These are phyloP conservation scores for Pyrrhopygopsis socrates DNA, from an alignment of 2,888 invertebrate genomes.

Conservation along the genomic window DNA sequence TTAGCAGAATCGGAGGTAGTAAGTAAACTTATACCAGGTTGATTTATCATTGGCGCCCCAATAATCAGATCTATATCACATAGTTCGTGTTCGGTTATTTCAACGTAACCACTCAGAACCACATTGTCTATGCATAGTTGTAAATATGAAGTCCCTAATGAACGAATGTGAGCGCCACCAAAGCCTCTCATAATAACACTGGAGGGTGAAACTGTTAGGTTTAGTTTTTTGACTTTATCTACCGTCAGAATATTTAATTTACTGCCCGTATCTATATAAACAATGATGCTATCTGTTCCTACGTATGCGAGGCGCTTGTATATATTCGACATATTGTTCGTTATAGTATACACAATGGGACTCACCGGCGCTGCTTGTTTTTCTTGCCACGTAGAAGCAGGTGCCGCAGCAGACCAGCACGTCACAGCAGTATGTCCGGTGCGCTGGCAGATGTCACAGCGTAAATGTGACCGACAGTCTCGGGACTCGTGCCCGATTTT, in stretches of 20 bases:
- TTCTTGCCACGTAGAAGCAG: background rate
- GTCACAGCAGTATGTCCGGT: constrained; percentile 56
- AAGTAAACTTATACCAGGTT: no score
- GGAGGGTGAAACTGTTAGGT: no score
- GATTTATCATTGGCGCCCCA: no score
- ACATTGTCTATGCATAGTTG: no score
- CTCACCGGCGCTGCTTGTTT: constrained; percentile 44
- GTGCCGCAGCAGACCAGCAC: constrained; percentile 62
- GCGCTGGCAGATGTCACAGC: constrained; percentile 69
- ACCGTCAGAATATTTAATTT: constrained; percentile 48
- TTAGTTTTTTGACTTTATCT: background rate
- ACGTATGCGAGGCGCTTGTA: background rate
- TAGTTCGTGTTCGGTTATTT: no score
- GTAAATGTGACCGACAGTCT: constrained; percentile 49
- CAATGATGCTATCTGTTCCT: background rate
- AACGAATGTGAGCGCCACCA: no score
- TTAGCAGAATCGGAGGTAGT: no score
- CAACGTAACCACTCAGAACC: no score
- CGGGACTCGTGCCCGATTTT: constrained; percentile 65
- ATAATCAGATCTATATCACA: no score
- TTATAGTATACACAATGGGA: background rate
- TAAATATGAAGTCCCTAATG: no score
- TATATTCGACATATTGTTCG: background rate
- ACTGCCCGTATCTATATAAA: constrained; percentile 63
- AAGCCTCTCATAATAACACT: no score